Evolutionary conservation across 2,888 invertebrate species (phyloP).

Genomic region (Leptopilina myrica): DNA sequence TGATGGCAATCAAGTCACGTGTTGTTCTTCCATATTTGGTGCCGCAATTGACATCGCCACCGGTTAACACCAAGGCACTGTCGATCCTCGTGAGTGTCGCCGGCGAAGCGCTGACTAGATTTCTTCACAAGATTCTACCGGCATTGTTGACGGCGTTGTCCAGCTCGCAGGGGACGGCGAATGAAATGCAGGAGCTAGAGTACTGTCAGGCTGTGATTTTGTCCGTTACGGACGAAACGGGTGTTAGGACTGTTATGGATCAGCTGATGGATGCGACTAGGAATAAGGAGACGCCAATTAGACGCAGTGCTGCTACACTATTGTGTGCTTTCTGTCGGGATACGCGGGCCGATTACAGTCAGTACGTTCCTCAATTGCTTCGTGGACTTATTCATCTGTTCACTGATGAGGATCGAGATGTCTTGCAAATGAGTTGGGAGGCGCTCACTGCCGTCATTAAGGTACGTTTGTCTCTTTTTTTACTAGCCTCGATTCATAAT

Average conservation of each 20-base stretch:
- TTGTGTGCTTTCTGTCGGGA: slow-evolving; percentile 94
- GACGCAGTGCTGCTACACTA: slow-evolving; percentile 91
- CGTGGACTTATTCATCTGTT: slow-evolving; percentile 92
- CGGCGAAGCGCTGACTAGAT: slow-evolving; percentile 93
- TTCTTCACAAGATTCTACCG: slow-evolving; percentile 93
- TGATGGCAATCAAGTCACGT: slow-evolving; percentile 97
- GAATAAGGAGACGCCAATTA: slow-evolving; percentile 81
- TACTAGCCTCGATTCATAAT: too few species aligned
- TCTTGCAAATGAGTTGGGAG: slow-evolving; percentile 93
- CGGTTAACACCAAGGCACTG: slow-evolving; percentile 95
- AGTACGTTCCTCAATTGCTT: slow-evolving; percentile 92
- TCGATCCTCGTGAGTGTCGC: slow-evolving; percentile 96
- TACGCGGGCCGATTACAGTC: slow-evolving; percentile 90
- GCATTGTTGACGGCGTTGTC: slow-evolving; percentile 89
- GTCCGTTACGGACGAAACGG: slow-evolving; percentile 92
- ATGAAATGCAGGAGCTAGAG: slow-evolving; percentile 87
- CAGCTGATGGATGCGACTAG: slow-evolving; percentile 88
- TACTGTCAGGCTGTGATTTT: slow-evolving; percentile 96
- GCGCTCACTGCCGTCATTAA: slow-evolving; percentile 93
- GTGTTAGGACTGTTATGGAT: slow-evolving; percentile 92
- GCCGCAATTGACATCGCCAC: slow-evolving; percentile 92
- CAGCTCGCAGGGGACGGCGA: slow-evolving; percentile 82
- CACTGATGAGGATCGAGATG: slow-evolving; percentile 88
- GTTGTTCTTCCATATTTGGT: slow-evolving; percentile 97
- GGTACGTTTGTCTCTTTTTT: slow-evolving; percentile 70